Conservation (phyloP, 2,113 vertebrate genomes). For the Machaerirhynchus nigripectus region DNA sequence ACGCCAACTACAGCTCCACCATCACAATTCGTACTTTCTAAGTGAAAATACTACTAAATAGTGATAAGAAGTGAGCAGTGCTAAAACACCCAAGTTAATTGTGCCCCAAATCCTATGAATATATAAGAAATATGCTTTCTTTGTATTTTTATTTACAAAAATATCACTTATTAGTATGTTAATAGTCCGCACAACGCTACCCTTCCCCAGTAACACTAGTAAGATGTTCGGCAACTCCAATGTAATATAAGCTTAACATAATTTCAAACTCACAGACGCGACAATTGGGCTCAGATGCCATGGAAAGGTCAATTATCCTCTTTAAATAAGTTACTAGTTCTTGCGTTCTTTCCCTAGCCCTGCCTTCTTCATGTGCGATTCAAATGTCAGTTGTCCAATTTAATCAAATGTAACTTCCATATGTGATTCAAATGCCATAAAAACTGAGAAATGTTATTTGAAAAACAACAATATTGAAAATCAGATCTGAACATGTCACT, state of each 20-base stretch:
- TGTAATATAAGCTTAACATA: neutral
- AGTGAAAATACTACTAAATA: neutral
- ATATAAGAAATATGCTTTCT: neutral
- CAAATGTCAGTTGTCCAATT: conserved; percentile 29
- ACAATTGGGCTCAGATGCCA: neutral
- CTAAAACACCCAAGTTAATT: neutral
- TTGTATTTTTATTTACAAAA: neutral
- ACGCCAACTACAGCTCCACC: neutral
- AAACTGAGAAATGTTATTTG: neutral
- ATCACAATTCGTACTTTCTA: neutral
- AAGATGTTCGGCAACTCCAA: neutral
- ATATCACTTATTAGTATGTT: neutral
- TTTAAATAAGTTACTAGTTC: conserved; percentile 4
- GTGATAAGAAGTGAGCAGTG: neutral
- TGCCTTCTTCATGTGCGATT: neutral
- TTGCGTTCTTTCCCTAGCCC: neutral
- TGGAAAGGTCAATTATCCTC: conserved; percentile 16
- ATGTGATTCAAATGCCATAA: neutral
- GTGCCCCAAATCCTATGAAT: neutral
- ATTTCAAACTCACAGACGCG: conserved; percentile 20
- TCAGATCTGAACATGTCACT: neutral
- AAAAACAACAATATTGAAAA: neutral
- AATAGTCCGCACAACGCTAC: neutral
- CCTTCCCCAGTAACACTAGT: neutral
- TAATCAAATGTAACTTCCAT: neutral